A percentile compares a stretch with the other conserved stretches of the same genome.
These are phyloP conservation scores for Heterodera filipjevi DNA, from an alignment of 2,888 invertebrate species.

Conservation along the genomic window DNA sequence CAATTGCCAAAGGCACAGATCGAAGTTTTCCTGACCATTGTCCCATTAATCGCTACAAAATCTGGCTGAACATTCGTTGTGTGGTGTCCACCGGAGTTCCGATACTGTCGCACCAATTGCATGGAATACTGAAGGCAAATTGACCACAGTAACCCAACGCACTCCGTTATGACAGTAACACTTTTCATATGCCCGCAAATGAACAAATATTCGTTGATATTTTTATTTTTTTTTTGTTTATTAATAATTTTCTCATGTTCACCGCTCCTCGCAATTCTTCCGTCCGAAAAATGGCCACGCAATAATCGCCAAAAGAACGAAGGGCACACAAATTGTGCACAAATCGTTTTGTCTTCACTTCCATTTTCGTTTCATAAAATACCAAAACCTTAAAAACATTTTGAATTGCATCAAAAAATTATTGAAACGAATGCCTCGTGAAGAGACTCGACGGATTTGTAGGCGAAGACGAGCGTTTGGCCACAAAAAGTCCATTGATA, in stretches of 20 bases:
- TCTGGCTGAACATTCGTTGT: conserved; percentile 78
- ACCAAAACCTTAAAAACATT: conserved; percentile 29
- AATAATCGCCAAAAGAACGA: conserved; percentile 78
- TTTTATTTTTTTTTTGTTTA: not conserved
- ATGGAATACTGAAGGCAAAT: conserved; percentile 65
- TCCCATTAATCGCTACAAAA: conserved; percentile 77
- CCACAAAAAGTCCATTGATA: conserved; percentile 87
- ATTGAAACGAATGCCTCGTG: conserved; percentile 28
- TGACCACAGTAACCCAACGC: too few species aligned
- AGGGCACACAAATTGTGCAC: conserved; percentile 76
- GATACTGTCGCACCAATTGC: conserved; percentile 82
- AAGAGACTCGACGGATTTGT: conserved; percentile 70
- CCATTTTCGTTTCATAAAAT: conserved; percentile 89
- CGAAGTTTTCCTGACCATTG: conserved; percentile 71
- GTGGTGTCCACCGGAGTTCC: conserved; percentile 82
- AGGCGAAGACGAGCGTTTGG: conserved; percentile 86
- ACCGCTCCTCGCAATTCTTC: conserved; percentile 69
- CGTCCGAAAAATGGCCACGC: conserved; percentile 75
- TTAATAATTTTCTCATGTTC: conserved; percentile 28
- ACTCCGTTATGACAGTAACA: too few species aligned
- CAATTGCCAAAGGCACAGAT: conserved; percentile 63
- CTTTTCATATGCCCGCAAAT: conserved; percentile 63
- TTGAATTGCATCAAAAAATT: conserved; percentile 71
- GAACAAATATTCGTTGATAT: not conserved
- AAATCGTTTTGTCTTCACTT: conserved; percentile 72